phyloP scores from a whole-genome alignment of 2,888 invertebrate species.

The Nomada flava region DNA sequence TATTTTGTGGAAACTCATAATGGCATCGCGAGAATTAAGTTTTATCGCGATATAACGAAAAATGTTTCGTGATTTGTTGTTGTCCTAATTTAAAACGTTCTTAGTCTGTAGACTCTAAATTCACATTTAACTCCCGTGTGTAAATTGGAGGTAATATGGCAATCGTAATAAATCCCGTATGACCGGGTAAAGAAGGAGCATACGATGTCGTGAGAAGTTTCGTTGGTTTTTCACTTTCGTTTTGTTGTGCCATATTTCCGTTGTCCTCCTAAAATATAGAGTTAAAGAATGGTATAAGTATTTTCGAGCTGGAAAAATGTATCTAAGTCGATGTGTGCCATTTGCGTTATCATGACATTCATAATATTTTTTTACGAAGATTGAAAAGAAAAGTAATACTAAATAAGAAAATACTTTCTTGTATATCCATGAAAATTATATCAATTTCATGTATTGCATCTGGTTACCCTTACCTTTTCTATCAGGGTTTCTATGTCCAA shows the following conservation, averaged over 20 bases:
- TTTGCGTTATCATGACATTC: background rate
- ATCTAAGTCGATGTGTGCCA: conserved; percentile 8
- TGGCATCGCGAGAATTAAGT: background rate
- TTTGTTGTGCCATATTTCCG: conserved; percentile 73
- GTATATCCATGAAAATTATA: conserved; percentile 15
- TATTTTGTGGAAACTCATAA: background rate
- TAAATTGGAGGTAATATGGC: conserved; percentile 92
- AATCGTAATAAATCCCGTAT: conserved; percentile 98
- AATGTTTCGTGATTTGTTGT: conserved; percentile 2
- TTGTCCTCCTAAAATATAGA: conserved; percentile 62
- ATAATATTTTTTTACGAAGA: conserved; percentile 35
- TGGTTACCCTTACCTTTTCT: conserved; percentile 85
- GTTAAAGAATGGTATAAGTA: conserved; percentile 9
- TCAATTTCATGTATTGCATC: conserved; percentile 11
- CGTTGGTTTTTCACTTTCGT: conserved; percentile 78
- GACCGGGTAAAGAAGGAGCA: conserved; percentile 92
- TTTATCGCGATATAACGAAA: background rate
- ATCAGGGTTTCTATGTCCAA: conserved; percentile 90
- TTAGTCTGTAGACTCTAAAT: conserved; percentile 26
- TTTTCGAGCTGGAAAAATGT: conserved; percentile 9
- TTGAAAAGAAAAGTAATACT: conserved; percentile 25
- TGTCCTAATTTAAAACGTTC: conserved; percentile 8
- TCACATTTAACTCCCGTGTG: conserved; percentile 79
- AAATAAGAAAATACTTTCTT: conserved; percentile 4
- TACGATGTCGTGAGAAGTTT: conserved; percentile 89